Evolutionary conservation across 2,888 invertebrate genomes (phyloP), one percentile per base, ranked within the genome.

Genomic region (Rhingia rostrata): DNA sequence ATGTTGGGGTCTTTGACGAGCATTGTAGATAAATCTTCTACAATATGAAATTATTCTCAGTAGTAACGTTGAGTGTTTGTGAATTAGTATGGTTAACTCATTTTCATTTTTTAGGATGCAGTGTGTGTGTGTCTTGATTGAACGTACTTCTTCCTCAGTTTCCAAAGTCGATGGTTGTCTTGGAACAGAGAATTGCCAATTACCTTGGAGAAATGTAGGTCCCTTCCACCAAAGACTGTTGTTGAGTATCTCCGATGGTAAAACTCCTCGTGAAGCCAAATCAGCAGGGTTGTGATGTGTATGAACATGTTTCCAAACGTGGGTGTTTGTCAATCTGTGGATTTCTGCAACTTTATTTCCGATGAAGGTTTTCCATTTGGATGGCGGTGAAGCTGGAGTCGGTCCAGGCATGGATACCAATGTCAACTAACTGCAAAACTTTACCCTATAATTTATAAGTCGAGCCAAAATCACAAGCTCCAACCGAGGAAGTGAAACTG

Each of bases 141-240:
- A 4, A 5, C 61, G 72, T 14, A 37, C 12, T 14, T 61, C 49
- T 33, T 72, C 61, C 32, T 60, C 51, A 1, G 61, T 51, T 49
- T 58, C 49, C 35, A 39, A 33, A 4, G 22, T 37, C 3, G 60
- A 33, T 47, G 58, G 58, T 41, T 58, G 72, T n/a, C 10, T 39
- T 12, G 61, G 41, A 6, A 37, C 32, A 10, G 22, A 30, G 12
- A 51, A 51, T 51, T 10, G 33, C 60, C 41, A 66, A 10, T 0
- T 10, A 3, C 9, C 22, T 7, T 60, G 51, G 0, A 82, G 77
- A 37, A 39, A 82, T 6, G 35, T 7, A 6, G 72, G 73, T n/a
- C 69, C 78, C 5, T 43, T 61, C 69, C 69, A 74, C 78, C 74
- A 74, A 10, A 74, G 54, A n/a, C 39, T 32, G 41, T 58, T 54